Evolutionary conservation across 2,113 vertebrate species (phyloP), one percentile per base, ranked within the genome.

Genomic region (Sebastes fasciatus): DNA sequence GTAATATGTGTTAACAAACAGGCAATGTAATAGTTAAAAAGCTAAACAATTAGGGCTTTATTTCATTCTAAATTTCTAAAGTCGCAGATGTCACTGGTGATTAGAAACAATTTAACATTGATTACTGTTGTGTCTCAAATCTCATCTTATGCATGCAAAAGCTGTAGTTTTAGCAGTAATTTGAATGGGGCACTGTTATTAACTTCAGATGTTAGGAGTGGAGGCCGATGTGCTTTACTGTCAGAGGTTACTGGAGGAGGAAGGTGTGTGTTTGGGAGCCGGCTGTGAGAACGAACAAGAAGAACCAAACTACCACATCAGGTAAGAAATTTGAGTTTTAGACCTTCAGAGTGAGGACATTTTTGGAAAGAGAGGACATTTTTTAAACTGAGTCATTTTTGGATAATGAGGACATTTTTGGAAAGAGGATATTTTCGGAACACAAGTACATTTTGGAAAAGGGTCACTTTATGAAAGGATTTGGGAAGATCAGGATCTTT

Each of bases 201-300:
- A 0, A 40, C 51, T 65, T 1, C 65, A 92, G 89, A 23, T 19
- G 23, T 45, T 71, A 48, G 83, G 68, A 1, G 7, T 84, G 45
- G 42, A 55, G 48, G 51, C 80, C 19, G 90, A 91, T 45, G 58
- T 82, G 49, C 45, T 93, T 43, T 93, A 93, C 86, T 88, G 91
- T 46, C 85, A 84, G 71, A 84, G 17, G 49, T 60, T 94, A 19
- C 79, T 92, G 74, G 89, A 93, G 43, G 85, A 92, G 55, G 83
- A 90, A 55, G 84, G 89, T 10, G 71, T 94, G 63, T 82, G 73
- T 86, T 64, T 90, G 49, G 91, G 91, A 10, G 49, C 82, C 4
- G 89, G 87, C 17, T 63, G 69, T 68, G 84, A 90, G 51, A 80
- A 86, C 23, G 83, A 83, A 64, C 81, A 80, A 14, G 65, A 77